Base-by-base conservation (phyloP, 2,113 vertebrate genomes). In the Podiceps cristatus region DNA sequence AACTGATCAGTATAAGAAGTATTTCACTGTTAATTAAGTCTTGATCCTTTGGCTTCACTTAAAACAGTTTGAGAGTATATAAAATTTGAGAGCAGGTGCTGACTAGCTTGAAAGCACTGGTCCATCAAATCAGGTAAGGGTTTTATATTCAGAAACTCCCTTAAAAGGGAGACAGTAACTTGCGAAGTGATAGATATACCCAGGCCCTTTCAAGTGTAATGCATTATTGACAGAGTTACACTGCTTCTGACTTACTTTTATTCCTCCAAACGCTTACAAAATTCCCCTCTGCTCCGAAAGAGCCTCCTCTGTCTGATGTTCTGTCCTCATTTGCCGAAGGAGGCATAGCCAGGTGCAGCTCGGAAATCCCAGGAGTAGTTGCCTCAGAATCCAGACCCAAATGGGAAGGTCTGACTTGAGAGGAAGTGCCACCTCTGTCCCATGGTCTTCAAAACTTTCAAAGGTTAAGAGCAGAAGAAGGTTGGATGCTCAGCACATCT, bases 21-120 rank as follows among this genome's bases (percentile, higher is more conserved):
- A 98, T 97, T 98, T 96, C 47, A 47, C 94, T 95, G 94, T 97
- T 98, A 98, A 98, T 98, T 98, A 99, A 98, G 97, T 98, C 98
- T 96, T 98, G 98, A 98, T 98, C 97, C 97, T 96, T 97, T 98
- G 98, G 98, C 98, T 98, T 96, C 84, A 98, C 98, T 98, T 98
- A 95, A 98, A 98, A 98, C 97, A 88, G 81, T 95, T 96, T 95
- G 86, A 86, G 95, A 95, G 96, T 90, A 93, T 96, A 98, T 98
- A 94, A 94, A 96, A 88, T 97, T 96, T 93, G 96, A 98, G 88
- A 98, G 97, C 98, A 99, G 98, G 98, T 98, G 98, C 97, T 98
- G 96, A 98, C 98, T 98, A 96, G 98, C 95, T 97, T 95, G 94
- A 98, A 98, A 97, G 97, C 87, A 50, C 71, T 89, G 93, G 97